Base-by-base conservation (phyloP, 1,140 invertebrate species). In the Hyposmocoma kahamanoa region DNA sequence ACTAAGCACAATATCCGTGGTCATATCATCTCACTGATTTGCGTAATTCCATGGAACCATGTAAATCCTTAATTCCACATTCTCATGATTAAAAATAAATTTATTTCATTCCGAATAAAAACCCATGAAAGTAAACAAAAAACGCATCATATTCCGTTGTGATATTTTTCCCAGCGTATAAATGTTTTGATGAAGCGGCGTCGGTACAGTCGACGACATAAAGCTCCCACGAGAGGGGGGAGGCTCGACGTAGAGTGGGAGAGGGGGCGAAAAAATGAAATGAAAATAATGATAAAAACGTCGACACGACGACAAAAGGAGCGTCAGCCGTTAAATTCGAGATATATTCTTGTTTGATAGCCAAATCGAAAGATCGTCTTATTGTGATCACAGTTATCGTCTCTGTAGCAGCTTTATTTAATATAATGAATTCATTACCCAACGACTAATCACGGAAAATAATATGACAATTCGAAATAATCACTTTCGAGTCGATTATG, bases 221-320 rank as follows among this genome's bases (percentile, higher is more conserved):
- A 36, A 32, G 34, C 50, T 62, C 62, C 63, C 67, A 38, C 13
- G 64, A 57, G 60, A 59, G 22, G 32, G 36, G 42, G 36, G 45
- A 42, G 51, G 48, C n/a, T 41, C 8, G 6, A 3, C 18, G 9
- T 34, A 18, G 47, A 30, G 45, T 24, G 47, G 24, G 26, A 44
- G 48, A 42, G 53, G 46, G 42, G 22, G 32, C 17, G 18, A 39
- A 52, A 56, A 52, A 52, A 59, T 62, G 61, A 72, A 66, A 72
- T 63, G 64, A 72, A 61, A 73, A 73, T 73, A 75, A 78, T 73
- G 70, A 65, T 73, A 72, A 70, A 73, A 68, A 62, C 56, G 66
- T 59, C 57, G 65, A 56, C 62, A 44, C 51, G 36, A 42, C 45
- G 54, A 36, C 32, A 36, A 17, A 22, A 20, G 38, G 44, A 46